Conservation (phyloP, 2,113 vertebrate genomes). For the Sceloporus tristichus region DNA sequence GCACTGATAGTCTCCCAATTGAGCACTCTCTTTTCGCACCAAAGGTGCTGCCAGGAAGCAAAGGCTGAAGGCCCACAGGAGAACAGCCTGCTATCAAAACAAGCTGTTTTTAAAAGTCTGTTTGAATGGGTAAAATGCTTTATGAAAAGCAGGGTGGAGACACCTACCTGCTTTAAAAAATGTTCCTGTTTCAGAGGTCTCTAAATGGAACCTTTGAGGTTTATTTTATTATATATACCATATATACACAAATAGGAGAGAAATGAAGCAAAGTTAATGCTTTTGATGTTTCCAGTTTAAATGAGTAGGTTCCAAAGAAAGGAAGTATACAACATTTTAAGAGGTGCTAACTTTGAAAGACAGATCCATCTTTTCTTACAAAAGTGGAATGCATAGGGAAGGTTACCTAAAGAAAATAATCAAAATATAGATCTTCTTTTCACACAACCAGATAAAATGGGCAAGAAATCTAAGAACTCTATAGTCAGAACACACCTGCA, state of each 20-base stretch:
- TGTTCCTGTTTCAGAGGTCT: constrained; percentile 80
- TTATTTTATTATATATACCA: constrained; percentile 79
- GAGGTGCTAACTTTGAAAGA: constrained; percentile 52
- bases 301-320: constrained; percentile 45
- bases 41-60: constrained; percentile 87
- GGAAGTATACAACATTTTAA: not conserved
- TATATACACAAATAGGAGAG: constrained; percentile 77
- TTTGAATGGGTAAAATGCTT: constrained; percentile 84
- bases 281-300: constrained; percentile 58
- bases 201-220: constrained; percentile 81
- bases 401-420: constrained; percentile 1
- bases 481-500: not conserved
- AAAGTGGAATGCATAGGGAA: constrained; percentile 43
- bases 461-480: not conserved
- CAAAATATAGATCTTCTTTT: constrained; percentile 48
- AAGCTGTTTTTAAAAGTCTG: constrained; percentile 88
- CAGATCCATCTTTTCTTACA: constrained; percentile 57
- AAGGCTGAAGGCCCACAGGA: constrained; percentile 85
- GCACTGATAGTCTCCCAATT: constrained; percentile 90
- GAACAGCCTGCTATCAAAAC: constrained; percentile 88
- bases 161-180: constrained; percentile 83
- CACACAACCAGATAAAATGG: constrained; percentile 35
- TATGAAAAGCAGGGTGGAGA: constrained; percentile 83
- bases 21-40: constrained; percentile 88
- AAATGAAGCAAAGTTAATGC: constrained; percentile 71